Base-by-base conservation (phyloP, 2,113 vertebrate genomes). In the Clarias batrachus region DNA sequence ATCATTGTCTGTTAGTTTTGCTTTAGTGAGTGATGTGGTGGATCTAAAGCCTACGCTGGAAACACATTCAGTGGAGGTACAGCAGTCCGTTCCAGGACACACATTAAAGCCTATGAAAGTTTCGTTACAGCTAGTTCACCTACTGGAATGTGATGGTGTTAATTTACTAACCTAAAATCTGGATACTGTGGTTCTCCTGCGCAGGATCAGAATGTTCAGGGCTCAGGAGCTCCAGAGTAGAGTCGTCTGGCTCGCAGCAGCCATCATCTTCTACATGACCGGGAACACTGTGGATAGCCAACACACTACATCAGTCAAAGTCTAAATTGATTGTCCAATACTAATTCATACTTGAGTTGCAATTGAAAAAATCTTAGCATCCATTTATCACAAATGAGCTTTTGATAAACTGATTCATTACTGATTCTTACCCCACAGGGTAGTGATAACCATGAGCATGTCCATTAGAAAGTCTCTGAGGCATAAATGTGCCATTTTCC, bases 181-280 rank as follows among this genome's bases (percentile, higher is more conserved):
- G 27, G 17, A 89, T 66, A 30, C 87, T 85, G 71, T 66, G 59
- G 68, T 63, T 21, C 0, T 91, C 90, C 90, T 91, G 93, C 17
- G 57, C 71, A 59, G 91, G 80, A 79, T 92, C 23, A 10, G 91
- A 93, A 74, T 92, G 94, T 80, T 95, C 92, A 41, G 94, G 30
- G 81, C 93, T 89, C 25, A 96, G 94, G 85, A 96, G 95, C 89
- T 96, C 96, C 63, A 93, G 91, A 19, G 94, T 92, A 71, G 96
- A 95, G 89, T 96, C 95, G 79, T 96, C 95, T 0, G 96, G 92
- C 21, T 94, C 90, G 90, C 95, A 96, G 73, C 95, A 92, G n/a
- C 81, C 90, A 27, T 94, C 93, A 0, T 85, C 89, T n/a, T 87
- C 95, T 13, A 90, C 88, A 10, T 86, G 92, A 86, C 89, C 90